These are phyloP conservation scores for Drymonia ruficornis DNA, from an alignment of 2,888 invertebrate genomes.

Conservation along the genomic window DNA sequence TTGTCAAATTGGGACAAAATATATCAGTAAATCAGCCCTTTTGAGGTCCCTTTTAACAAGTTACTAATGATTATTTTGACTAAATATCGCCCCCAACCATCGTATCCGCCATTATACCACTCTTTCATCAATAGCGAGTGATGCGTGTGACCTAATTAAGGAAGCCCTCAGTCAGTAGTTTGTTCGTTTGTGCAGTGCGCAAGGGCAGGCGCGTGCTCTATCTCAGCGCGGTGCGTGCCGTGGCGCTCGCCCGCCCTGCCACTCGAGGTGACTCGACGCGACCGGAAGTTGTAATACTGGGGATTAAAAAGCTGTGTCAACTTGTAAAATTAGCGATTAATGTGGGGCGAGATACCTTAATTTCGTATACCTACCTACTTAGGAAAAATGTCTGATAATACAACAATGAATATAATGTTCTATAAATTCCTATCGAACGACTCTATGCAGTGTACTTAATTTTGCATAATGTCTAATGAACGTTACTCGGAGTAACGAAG, in stretches of 20 bases:
- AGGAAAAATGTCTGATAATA: too few species aligned
- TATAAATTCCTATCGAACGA: background rate
- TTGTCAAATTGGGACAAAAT: too few species aligned
- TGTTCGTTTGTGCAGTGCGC: constrained; percentile 10
- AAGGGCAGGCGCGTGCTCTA: constrained; percentile 37
- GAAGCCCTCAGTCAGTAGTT: constrained; percentile 14
- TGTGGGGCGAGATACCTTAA: background rate
- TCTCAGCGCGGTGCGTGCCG: constrained; percentile 23
- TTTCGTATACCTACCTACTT: background rate
- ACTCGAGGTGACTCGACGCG: background rate
- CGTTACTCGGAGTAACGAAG: constrained; percentile 16
- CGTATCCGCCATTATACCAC: background rate
- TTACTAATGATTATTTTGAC: too few species aligned
- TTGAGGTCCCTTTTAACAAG: too few species aligned
- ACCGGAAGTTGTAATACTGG: background rate
- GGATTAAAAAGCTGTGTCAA: background rate
- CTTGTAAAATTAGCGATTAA: background rate
- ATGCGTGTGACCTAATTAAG: constrained; percentile 42
- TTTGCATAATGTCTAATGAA: constrained; percentile 6
- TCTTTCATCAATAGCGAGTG: constrained; percentile 12
- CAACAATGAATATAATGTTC: too few species aligned
- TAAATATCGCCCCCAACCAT: too few species aligned
- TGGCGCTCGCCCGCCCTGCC: constrained; percentile 27
- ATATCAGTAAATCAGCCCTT: too few species aligned
- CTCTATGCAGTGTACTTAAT: background rate